A percentile compares a stretch with the other conserved stretches of the same genome.
Conservation (phyloP, 2,113 vertebrate genomes). For the Heterocephalus glaber region DNA sequence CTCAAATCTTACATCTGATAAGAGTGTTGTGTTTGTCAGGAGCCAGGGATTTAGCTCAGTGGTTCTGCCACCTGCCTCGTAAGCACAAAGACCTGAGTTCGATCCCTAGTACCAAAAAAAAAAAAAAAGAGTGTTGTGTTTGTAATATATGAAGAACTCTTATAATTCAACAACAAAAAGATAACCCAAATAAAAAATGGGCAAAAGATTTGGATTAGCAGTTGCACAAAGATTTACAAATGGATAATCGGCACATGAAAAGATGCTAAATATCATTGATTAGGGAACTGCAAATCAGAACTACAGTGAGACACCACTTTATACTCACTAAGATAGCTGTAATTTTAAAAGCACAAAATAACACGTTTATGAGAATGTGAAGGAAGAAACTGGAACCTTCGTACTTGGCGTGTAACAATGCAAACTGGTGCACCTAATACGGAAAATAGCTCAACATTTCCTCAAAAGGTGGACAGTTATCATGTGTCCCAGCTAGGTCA, state of each 20-base stretch:
- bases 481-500: not conserved
- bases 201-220: not conserved
- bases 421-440: not conserved
- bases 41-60: no score
- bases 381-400: not conserved
- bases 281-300: not conserved
- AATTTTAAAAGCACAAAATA: not conserved
- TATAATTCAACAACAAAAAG: not conserved
- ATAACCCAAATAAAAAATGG: not conserved
- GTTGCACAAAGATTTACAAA: not conserved
- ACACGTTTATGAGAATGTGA: not conserved
- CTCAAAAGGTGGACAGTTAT: not conserved
- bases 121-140: no score
- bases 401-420: not conserved
- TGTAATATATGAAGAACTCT: constrained; percentile 6
- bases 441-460: not conserved
- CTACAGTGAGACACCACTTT: not conserved
- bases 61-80: no score
- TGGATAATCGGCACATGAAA: not conserved
- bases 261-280: not conserved
- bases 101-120: no score
- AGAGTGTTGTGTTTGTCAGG: not conserved
- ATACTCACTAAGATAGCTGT: not conserved
- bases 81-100: no score
- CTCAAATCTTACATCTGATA: not conserved